Percentiles rank a stretch among this genome's conserved stretches.
Conservation (phyloP, 1,140 invertebrate genomes). For the Caenorhabditis remanei region DNA sequence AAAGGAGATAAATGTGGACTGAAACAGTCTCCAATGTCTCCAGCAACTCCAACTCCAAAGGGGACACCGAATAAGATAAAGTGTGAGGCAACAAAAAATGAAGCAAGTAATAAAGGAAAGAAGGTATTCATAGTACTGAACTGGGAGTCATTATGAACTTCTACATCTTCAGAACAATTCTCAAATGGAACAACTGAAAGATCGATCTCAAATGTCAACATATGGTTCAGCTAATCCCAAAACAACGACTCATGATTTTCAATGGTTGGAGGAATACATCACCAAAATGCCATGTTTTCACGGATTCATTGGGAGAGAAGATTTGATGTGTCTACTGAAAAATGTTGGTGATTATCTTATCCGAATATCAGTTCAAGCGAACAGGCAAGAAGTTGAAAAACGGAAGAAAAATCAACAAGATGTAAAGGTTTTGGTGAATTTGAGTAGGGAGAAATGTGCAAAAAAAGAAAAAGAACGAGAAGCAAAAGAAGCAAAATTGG, state of each 20-base stretch:
- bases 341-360: slow-evolving; percentile 4
- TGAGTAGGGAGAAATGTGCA: slow-evolving; percentile 40
- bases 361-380: slow-evolving; percentile 25
- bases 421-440: slow-evolving; percentile 23
- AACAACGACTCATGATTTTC: neutral
- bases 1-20: neutral
- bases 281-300: slow-evolving; percentile 16
- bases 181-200: neutral
- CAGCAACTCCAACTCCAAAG: neutral
- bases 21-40: neutral
- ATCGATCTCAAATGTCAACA: neutral
- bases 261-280: slow-evolving; percentile 33
- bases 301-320: slow-evolving; percentile 34
- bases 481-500: neutral
- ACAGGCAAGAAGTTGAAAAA: slow-evolving; percentile 33
- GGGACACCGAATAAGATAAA: neutral
- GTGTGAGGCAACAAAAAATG: neutral
- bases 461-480: slow-evolving; percentile 17
- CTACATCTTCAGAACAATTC: neutral
- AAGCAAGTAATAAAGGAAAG: neutral
- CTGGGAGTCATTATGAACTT: too few species aligned
- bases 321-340: slow-evolving; percentile 1
- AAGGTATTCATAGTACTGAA: neutral
- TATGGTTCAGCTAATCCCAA: neutral
- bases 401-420: slow-evolving; percentile 15